These are phyloP conservation scores for Xenopus tropicalis DNA, from an alignment of 2,113 vertebrate genomes.

Conservation along the genomic window UCB_Xtro_10.0 CM004450.2:96853501-96854000, in stretches of 20 bases:
- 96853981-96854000: no score
- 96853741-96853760: neutral
- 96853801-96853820: neutral
- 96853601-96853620: constrained; percentile 23
- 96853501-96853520: no score
- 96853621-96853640: constrained; percentile 26
- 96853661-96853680: constrained; percentile 14
- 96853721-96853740: neutral
- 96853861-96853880: no score
- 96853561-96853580: no score
- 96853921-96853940: no score
- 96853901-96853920: no score
- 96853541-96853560: no score
- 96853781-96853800: neutral
- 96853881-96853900: no score
- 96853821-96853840: neutral
- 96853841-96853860: neutral
- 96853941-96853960: no score
- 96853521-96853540: no score
- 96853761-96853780: neutral
- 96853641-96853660: neutral
- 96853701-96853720: neutral
- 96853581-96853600: no score
- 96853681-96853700: constrained; percentile 15
- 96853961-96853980: no score